These are phyloP conservation scores for Hippocampus guttulatus DNA, from an alignment of 2,113 vertebrate genomes.

Conservation along the genomic window DNA sequence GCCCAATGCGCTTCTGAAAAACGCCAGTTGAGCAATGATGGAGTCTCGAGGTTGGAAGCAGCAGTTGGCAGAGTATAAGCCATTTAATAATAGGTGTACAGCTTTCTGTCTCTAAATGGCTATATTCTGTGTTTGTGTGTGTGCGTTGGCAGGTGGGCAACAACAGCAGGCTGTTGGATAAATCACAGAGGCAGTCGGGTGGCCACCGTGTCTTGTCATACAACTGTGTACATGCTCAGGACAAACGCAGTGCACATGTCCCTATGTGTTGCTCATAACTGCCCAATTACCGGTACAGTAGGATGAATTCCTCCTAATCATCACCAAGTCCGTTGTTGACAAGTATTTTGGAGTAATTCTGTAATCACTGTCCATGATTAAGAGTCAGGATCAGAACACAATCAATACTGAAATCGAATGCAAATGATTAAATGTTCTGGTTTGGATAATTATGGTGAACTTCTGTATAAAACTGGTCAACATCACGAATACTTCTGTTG, in stretches of 20 bases:
- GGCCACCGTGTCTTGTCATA: slow-evolving; percentile 54
- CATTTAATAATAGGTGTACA: slow-evolving; percentile 7
- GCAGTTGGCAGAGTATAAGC: slow-evolving; percentile 42
- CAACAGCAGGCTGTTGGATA: slow-evolving; percentile 58
- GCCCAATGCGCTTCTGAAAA: slow-evolving; percentile 23
- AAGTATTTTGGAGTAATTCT: background rate
- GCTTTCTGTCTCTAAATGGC: slow-evolving; percentile 10
- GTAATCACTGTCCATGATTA: background rate
- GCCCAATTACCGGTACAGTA: no score
- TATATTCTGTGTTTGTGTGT: slow-evolving; percentile 28
- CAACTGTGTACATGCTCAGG: slow-evolving; percentile 44
- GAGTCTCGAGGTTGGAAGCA: slow-evolving; percentile 42
- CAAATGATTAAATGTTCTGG: background rate
- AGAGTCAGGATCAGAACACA: slow-evolving; percentile 21
- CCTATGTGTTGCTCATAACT: slow-evolving; percentile 13
- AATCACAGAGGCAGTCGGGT: slow-evolving; percentile 60
- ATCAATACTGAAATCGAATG: background rate
- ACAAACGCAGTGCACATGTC: slow-evolving; percentile 34
- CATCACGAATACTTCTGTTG: no score
- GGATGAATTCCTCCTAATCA: slow-evolving; percentile 35
- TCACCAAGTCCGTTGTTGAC: slow-evolving; percentile 29
- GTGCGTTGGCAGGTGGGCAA: slow-evolving; percentile 60
- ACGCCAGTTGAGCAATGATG: slow-evolving; percentile 38
- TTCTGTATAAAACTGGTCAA: background rate
- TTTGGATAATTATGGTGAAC: background rate